Base-by-base conservation (phyloP, 2,113 vertebrate species). In the Pteropus alecto region DNA sequence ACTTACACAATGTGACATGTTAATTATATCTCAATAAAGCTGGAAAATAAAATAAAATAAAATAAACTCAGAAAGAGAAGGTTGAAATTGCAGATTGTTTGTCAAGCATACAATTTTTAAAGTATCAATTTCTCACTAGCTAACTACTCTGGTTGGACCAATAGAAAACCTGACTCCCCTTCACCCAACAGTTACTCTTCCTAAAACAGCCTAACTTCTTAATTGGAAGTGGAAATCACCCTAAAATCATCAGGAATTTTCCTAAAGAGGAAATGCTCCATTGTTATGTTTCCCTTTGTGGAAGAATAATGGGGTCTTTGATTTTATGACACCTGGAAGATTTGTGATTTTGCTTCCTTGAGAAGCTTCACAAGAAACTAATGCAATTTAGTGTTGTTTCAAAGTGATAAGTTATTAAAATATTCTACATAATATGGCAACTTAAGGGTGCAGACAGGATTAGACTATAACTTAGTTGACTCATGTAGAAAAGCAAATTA, bases 161-260 rank as follows among this genome's bases (percentile, higher is more conserved):
- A 86, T 41, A 63, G 41, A 94, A 92, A 61, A 71, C 26, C n/a
- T 56, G 24, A 71, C 30, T 67, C 24, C 60, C 30, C n/a, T 71
- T 86, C 46, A 46, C 67, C 46, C 41, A 92, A 54, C 67, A 91
- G 63, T 90, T 73, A 70, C 60, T 93, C 7, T 92, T 41, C 85
- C 65, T 67, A 65, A 87, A 95, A 87, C 67, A 95, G 21, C 43
- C 65, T 56, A 67, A 77, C 63, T 93, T 97, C 88, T 85, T 81
- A 83, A 84, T 58, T n/a, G 85, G 95, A 96, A 91, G 71, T 41
- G 92, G 85, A 95, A 68, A 71, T 94, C 88, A 94, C 85, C 70
- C 60, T 82, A 71, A 95, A 94, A 95, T 54, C 79, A 93, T 54
- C 70, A 92, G 78, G 70, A 87, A 90, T 76, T 90, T 77, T 93